Conservation (phyloP, 1,140 invertebrate species). For the Eupristina koningsbergeri region DNA sequence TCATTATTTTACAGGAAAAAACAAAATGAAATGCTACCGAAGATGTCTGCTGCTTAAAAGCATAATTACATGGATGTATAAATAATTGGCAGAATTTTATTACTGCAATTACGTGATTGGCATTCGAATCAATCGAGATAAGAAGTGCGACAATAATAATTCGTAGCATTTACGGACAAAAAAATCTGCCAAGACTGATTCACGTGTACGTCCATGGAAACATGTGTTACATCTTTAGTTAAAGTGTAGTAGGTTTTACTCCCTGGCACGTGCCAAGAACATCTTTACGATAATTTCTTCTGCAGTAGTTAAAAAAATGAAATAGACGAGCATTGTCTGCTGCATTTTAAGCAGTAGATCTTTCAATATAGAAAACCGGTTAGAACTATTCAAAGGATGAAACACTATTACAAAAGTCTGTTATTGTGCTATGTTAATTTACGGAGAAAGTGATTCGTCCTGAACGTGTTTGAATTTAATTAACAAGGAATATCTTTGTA, state of each 20-base stretch:
- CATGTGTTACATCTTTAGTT: too few species aligned
- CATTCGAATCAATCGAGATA: too few species aligned
- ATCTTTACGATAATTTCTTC: neutral
- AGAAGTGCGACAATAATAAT: too few species aligned
- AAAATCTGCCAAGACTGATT: too few species aligned
- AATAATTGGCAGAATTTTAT: neutral
- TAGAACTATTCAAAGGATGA: neutral
- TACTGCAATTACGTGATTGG: neutral
- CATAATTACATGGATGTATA: neutral
- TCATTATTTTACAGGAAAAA: neutral
- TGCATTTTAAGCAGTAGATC: neutral
- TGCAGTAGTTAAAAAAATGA: neutral
- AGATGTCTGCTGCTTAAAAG: neutral
- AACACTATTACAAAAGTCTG: neutral
- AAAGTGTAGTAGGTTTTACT: too few species aligned
- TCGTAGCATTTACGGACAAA: too few species aligned
- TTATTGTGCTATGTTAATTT: neutral
- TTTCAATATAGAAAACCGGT: neutral
- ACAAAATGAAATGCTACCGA: neutral
- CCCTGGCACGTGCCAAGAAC: too few species aligned
- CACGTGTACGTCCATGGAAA: too few species aligned
- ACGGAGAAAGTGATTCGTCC: neutral
- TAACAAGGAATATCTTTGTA: neutral
- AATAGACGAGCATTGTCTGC: neutral
- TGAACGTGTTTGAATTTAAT: conserved; percentile 20